These are phyloP conservation scores for Cladorhizidae sp. DNA, from an alignment of 37 sponge, comb jelly and placozoan species.

Conservation along the genomic window DNA sequence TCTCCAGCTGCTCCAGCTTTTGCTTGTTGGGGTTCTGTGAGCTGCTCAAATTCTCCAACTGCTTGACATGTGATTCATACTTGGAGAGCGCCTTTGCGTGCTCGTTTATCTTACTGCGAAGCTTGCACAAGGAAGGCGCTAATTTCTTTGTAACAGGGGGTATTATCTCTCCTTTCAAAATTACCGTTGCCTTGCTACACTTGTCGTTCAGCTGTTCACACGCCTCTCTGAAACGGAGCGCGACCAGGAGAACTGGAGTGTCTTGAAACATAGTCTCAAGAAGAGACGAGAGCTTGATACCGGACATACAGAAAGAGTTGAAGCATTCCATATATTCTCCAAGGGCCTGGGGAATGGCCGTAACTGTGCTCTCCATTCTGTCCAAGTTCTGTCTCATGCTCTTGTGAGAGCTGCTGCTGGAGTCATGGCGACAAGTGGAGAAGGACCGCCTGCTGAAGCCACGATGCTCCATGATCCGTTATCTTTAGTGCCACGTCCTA, in stretches of 20 bases:
- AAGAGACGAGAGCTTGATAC: slow-evolving; percentile 46
- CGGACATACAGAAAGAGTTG: slow-evolving; percentile 34
- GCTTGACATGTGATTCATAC: slow-evolving; percentile 41
- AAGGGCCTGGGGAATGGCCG: slow-evolving; percentile 49
- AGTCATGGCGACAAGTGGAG: not conserved
- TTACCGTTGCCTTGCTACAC: slow-evolving; percentile 15
- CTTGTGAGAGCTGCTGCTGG: slow-evolving; percentile 23
- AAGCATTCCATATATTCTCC: slow-evolving; percentile 34
- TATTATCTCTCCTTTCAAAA: slow-evolving; percentile 45
- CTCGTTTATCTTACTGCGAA: slow-evolving; percentile 53
- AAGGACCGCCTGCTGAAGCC: not conserved
- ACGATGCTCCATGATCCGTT: not conserved
- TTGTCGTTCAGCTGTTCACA: slow-evolving; percentile 56
- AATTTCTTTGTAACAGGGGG: slow-evolving; percentile 46
- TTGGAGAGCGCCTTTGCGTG: slow-evolving; percentile 47
- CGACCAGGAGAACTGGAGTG: slow-evolving; percentile 52
- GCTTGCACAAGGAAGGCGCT: slow-evolving; percentile 36
- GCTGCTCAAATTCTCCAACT: slow-evolving; percentile 28
- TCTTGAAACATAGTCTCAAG: slow-evolving; percentile 65
- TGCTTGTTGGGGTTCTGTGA: slow-evolving; percentile 13
- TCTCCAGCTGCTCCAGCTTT: slow-evolving; percentile 67
- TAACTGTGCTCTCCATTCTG: slow-evolving; percentile 46
- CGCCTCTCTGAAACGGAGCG: slow-evolving; percentile 47
- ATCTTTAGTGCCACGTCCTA: not conserved
- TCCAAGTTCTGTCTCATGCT: slow-evolving; percentile 41